Conservation (phyloP, 1,140 invertebrate genomes). For the Stegodyphus mimosarum region DNA sequence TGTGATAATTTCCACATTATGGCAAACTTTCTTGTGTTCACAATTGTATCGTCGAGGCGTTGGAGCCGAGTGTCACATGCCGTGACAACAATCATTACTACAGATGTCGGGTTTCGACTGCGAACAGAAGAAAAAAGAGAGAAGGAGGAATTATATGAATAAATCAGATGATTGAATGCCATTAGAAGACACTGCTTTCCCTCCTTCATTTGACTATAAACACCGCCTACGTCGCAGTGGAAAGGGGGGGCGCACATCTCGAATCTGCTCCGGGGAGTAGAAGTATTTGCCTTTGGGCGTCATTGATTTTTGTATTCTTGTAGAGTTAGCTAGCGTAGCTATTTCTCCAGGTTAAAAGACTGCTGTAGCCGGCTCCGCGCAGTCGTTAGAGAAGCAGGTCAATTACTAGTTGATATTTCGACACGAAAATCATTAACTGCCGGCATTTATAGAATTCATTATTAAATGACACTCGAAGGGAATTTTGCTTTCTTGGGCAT, state of each 20-base stretch:
- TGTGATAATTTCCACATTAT: background rate
- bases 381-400: too few species aligned
- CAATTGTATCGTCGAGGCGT: background rate
- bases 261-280: background rate
- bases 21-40: background rate
- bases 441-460: too few species aligned
- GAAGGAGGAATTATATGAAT: slow-evolving; percentile 39
- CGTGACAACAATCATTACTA: slow-evolving; percentile 51
- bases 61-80: slow-evolving; percentile 26
- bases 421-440: too few species aligned
- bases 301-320: background rate
- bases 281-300: background rate
- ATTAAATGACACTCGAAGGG: too few species aligned
- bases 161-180: slow-evolving; percentile 58
- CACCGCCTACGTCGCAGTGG: too few species aligned
- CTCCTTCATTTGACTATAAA: background rate
- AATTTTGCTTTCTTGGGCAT: too few species aligned
- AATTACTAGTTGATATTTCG: too few species aligned
- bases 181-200: slow-evolving; percentile 19
- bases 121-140: slow-evolving; percentile 12
- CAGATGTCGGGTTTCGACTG: slow-evolving; percentile 18
- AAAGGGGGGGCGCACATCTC: background rate
- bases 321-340: too few species aligned
- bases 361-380: too few species aligned
- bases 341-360: too few species aligned